Base-by-base conservation (phyloP, 1,140 invertebrate genomes). In the Akabosia matsudoensis region DNA sequence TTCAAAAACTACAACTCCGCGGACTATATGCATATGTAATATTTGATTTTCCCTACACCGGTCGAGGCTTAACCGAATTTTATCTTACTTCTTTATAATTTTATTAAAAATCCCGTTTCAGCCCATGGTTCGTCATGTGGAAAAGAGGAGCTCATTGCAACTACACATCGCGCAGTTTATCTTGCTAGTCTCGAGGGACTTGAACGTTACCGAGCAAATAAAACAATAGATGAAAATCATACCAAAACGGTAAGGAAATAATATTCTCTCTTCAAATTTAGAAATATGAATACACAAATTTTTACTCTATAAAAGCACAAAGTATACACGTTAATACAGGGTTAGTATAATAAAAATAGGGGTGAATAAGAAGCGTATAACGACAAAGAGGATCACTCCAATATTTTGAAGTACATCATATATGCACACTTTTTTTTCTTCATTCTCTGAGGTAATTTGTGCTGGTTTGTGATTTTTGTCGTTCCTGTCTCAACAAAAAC, bases 21-120 rank as follows among this genome's bases (percentile, higher is more conserved):
- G 54, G 7, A 61, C 14, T 61, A 61, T 10, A 24, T 61, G 24
- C 13, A 7, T 4, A 61, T 16, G 13, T 7, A 61, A 61, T 61
- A 61, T 61, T 10, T 61, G 24, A 7, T 16, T 10, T 10, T 7
- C 13, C 54, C 13, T 24, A 61, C 54, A 61, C 24, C 24, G 13
- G 24, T n/a, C 14, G 26, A 67, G 31, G 61, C n/a, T n/a, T n/a
- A n/a, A n/a, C n/a, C n/a, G n/a, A n/a, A n/a, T n/a, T 67, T 67
- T 67, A 67, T 67, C 31, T 67, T 67, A 67, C 31, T 67, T 30
- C 61, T 67, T 67, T 67, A 67, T 67, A 67, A 67, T 67, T 67
- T 67, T 30, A 67, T 67, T 67, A 67, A 67, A 67, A 67, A 30
- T 67, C 61, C 61, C 61, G 31, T 30, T 67, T 67, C 61, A 67